Conservation (phyloP, 2,888 invertebrate genomes). For the Antheraea assamensis region DNA sequence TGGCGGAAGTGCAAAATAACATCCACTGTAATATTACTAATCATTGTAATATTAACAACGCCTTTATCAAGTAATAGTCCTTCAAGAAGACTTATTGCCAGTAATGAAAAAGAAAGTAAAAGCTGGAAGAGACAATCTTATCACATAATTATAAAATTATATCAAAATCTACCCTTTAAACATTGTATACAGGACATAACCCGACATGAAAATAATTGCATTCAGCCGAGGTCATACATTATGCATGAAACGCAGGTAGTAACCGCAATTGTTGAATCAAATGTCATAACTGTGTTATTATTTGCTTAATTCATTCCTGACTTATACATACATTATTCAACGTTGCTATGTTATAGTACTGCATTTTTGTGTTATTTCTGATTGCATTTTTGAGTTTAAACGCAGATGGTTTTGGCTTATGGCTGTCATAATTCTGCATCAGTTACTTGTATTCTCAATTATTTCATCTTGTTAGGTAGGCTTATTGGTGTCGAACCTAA, state of each 20-base stretch:
- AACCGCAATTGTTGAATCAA: slow-evolving; percentile 40
- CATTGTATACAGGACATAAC: slow-evolving; percentile 33
- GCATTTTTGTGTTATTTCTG: neutral
- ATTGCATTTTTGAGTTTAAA: neutral
- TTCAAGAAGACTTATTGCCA: too few relatives aligned
- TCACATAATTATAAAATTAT: neutral
- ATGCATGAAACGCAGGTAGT: slow-evolving; percentile 55
- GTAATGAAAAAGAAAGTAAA: too few relatives aligned
- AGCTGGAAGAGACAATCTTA: too few relatives aligned
- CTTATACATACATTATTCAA: slow-evolving; percentile 28
- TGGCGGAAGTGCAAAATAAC: too few relatives aligned
- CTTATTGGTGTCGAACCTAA: too few relatives aligned
- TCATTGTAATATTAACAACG: too few relatives aligned
- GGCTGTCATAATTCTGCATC: too few relatives aligned
- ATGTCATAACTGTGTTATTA: slow-evolving; percentile 34
- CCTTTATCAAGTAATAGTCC: too few relatives aligned
- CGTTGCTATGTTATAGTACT: neutral
- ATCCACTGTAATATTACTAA: too few relatives aligned
- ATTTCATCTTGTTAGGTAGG: too few relatives aligned
- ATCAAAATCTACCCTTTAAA: neutral
- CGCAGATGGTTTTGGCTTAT: too few relatives aligned
- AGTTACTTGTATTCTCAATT: too few relatives aligned
- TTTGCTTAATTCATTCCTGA: slow-evolving; percentile 41
- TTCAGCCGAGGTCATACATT: slow-evolving; percentile 45
- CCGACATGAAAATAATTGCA: slow-evolving; percentile 47